A percentile compares a stretch with the other conserved stretches of the same genome.
phyloP scores from a whole-genome alignment of 2,113 vertebrate species.

The Calypte anna region DNA sequence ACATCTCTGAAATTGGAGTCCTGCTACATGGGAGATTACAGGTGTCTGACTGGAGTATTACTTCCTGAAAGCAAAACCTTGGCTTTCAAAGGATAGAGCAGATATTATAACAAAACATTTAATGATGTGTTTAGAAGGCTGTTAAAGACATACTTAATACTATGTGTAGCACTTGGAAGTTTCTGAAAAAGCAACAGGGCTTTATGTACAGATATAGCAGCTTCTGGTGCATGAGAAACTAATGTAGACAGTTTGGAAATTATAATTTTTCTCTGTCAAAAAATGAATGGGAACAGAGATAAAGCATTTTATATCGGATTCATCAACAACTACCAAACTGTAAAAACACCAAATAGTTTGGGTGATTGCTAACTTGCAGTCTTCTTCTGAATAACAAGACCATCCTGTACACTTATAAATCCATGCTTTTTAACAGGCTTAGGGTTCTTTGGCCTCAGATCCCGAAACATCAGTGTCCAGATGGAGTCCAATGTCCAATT shows the following conservation, averaged over 20 bases:
- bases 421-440: too few species aligned
- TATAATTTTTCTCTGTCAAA: slow-evolving; percentile 6
- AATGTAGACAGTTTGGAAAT: slow-evolving; percentile 12
- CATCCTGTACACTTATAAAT: too few species aligned
- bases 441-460: too few species aligned
- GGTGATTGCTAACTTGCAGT: not conserved
- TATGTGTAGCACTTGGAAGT: not conserved
- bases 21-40: not conserved
- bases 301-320: not conserved
- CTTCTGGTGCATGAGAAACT: not conserved
- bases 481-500: not conserved
- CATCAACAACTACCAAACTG: not conserved
- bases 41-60: not conserved
- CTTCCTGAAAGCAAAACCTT: slow-evolving; percentile 8
- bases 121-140: not conserved
- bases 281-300: not conserved
- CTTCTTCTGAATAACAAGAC: too few species aligned
- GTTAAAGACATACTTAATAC: not conserved
- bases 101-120: not conserved
- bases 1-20: not conserved
- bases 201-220: not conserved
- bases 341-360: not conserved
- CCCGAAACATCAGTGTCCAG: not conserved
- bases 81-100: not conserved
- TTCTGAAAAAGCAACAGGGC: not conserved